Conservation (phyloP, 2,797 vertebrate species). For the Coregonus ussuriensis region DNA sequence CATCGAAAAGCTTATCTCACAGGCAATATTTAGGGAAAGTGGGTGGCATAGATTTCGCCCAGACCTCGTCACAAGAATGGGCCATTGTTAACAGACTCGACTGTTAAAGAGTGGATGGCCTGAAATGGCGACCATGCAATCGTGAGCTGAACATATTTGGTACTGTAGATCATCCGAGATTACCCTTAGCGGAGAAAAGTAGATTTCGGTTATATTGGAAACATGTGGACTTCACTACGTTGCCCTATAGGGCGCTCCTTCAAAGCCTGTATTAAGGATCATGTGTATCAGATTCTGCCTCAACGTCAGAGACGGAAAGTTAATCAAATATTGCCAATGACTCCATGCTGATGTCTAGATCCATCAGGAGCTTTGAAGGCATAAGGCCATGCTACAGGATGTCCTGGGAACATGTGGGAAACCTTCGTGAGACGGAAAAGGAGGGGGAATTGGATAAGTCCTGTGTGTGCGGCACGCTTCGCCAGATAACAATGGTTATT, state of each 20-base stretch:
- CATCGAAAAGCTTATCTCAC: background rate
- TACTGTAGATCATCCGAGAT: background rate
- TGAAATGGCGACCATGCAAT: background rate
- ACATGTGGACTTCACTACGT: constrained; percentile 12
- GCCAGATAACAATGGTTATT: constrained; percentile 50
- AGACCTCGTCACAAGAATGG: background rate
- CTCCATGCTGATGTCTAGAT: constrained; percentile 18
- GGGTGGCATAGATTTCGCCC: background rate
- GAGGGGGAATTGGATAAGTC: constrained; percentile 3
- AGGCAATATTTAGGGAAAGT: background rate
- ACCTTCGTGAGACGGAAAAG: background rate
- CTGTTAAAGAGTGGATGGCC: background rate
- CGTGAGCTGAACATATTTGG: background rate
- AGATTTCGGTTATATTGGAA: background rate
- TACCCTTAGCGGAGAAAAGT: background rate
- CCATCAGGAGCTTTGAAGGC: constrained; percentile 29
- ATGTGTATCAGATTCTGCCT: background rate
- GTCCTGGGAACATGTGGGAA: constrained; percentile 12
- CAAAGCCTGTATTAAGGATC: background rate
- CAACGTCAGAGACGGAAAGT: constrained; percentile 43
- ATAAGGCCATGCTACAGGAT: background rate
- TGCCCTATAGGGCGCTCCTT: background rate
- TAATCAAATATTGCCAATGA: constrained; percentile 38
- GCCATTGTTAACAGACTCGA: background rate
- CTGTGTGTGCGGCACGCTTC: constrained; percentile 36